Conservation (phyloP, 1,140 invertebrate genomes). For the Papilio machaon region DNA sequence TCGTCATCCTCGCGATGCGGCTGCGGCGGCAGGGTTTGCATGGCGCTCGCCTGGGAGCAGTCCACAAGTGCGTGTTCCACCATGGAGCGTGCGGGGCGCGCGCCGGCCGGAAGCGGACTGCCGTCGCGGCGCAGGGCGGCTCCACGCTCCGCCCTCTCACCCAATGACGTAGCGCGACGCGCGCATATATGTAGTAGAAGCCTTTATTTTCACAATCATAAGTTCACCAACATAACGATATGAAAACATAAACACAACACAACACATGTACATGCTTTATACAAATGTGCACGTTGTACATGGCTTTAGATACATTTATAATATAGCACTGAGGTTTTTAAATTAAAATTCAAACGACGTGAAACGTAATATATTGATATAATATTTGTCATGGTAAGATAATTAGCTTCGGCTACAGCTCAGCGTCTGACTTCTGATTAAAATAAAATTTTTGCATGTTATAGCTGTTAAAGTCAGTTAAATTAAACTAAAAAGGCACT, state of each 20-base stretch:
- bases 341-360: not conserved
- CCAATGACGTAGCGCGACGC: slow-evolving; percentile 76
- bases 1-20: slow-evolving; percentile 83
- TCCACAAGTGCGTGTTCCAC: slow-evolving; percentile 77
- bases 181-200: slow-evolving; percentile 65
- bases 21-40: slow-evolving; percentile 76
- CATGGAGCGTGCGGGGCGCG: slow-evolving; percentile 74
- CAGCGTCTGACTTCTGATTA: not conserved
- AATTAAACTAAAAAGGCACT: not conserved
- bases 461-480: not conserved
- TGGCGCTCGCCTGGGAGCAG: slow-evolving; percentile 76
- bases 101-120: slow-evolving; percentile 75
- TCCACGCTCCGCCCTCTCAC: slow-evolving; percentile 72
- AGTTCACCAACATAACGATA: slow-evolving; percentile 65
- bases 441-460: not conserved
- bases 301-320: not conserved
- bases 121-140: slow-evolving; percentile 70
- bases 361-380: not conserved
- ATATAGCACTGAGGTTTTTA: not conserved
- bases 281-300: slow-evolving; percentile 37
- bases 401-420: not conserved
- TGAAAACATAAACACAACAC: slow-evolving; percentile 70
- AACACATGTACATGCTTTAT: slow-evolving; percentile 53
- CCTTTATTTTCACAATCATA: slow-evolving; percentile 73
- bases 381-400: not conserved